Percentiles rank a stretch among this genome's conserved stretches.
Conservation (phyloP, 2,113 vertebrate genomes). For the Cryptotis parvus region DNA sequence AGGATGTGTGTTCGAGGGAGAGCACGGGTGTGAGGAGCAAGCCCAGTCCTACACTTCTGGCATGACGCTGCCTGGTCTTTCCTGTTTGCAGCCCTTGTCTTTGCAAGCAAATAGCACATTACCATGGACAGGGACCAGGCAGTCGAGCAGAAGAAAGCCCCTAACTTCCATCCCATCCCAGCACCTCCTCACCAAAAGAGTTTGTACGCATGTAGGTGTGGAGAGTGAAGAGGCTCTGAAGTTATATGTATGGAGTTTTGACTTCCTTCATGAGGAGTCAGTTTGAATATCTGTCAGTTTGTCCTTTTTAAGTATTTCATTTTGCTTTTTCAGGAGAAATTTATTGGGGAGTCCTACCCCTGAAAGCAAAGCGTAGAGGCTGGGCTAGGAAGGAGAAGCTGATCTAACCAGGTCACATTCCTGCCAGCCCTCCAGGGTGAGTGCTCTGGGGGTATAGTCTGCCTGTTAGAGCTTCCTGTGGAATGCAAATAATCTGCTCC, state of each 20-base stretch:
- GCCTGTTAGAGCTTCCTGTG: not conserved
- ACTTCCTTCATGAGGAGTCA: not conserved
- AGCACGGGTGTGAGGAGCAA: too few relatives aligned
- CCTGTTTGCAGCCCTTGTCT: not conserved
- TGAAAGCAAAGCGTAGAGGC: not conserved
- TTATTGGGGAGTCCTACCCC: not conserved
- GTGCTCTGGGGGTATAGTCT: not conserved
- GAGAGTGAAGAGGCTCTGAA: not conserved
- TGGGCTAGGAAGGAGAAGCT: accelerated
- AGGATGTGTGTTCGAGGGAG: too few relatives aligned
- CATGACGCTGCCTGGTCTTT: not conserved
- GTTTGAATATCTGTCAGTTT: not conserved
- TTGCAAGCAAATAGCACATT: not conserved
- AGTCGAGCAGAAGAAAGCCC: too few relatives aligned
- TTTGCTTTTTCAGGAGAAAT: too few relatives aligned
- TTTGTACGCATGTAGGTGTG: too few relatives aligned
- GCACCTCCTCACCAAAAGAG: too few relatives aligned
- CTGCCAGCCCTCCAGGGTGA: not conserved
- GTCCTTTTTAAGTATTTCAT: too few relatives aligned
- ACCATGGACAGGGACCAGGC: too few relatives aligned
- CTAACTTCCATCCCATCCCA: too few relatives aligned
- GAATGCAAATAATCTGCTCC: too few relatives aligned
- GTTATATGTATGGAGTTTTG: not conserved
- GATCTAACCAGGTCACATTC: not conserved
- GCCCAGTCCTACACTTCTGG: accelerated